Percentiles rank a stretch among this genome's conserved stretches.
Evolutionary conservation across 2,888 invertebrate genomes (phyloP).

Genomic region (Caenorhabditis zanzibari): DNA sequence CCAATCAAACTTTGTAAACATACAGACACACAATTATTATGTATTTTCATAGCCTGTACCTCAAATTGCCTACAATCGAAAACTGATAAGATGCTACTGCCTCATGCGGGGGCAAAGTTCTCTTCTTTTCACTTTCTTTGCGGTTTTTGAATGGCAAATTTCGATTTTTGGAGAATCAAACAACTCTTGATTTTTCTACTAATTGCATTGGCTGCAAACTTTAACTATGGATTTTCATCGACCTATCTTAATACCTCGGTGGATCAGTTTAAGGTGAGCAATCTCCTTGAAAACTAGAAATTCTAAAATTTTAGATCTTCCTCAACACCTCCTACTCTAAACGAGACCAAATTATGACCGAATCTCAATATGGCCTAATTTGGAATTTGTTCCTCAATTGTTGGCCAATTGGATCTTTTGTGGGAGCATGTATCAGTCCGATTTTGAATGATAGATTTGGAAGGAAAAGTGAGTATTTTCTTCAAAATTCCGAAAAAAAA

Average conservation of each 20-base stretch:
- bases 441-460: slow-evolving; percentile 77
- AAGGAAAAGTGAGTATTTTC: slow-evolving; percentile 66
- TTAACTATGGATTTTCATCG: slow-evolving; percentile 77
- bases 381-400: slow-evolving; percentile 79
- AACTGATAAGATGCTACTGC: slow-evolving; percentile 5
- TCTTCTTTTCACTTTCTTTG: neutral
- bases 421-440: slow-evolving; percentile 78
- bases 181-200: slow-evolving; percentile 63
- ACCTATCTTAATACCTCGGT: slow-evolving; percentile 79
- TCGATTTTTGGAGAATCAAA: slow-evolving; percentile 1
- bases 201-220: slow-evolving; percentile 74
- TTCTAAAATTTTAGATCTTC: slow-evolving; percentile 38
- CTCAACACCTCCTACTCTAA: slow-evolving; percentile 64
- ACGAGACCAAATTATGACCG: slow-evolving; percentile 63
- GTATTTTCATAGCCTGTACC: slow-evolving; percentile 17
- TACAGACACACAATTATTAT: neutral
- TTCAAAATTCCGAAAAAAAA: too few relatives aligned
- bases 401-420: slow-evolving; percentile 79
- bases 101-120: slow-evolving; percentile 6
- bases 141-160: neutral
- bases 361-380: slow-evolving; percentile 67
- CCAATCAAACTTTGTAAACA: neutral
- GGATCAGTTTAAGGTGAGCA: slow-evolving; percentile 71
- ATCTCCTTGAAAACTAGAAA: neutral
- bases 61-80: neutral